Conservation (phyloP, 2,113 vertebrate genomes). For the Mormyrus lacerda region DNA sequence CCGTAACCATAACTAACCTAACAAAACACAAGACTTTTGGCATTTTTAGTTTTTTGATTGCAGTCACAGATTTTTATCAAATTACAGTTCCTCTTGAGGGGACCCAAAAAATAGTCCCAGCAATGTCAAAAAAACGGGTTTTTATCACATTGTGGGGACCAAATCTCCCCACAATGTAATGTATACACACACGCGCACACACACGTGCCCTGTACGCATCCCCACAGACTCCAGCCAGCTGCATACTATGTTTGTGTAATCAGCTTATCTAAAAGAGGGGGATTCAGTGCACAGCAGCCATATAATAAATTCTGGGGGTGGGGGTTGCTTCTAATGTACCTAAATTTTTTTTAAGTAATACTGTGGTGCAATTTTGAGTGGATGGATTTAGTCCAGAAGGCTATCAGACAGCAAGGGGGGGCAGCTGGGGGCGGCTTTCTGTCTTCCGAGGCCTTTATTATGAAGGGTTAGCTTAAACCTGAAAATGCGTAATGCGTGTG, state of each 20-base stretch:
- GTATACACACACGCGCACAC: constrained; percentile 22
- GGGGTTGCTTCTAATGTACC: constrained; percentile 44
- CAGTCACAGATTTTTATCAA: no score
- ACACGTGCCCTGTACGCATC: background rate
- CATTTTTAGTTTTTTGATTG: no score
- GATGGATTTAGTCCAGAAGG: constrained; percentile 61
- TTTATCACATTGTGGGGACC: no score
- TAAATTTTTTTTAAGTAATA: constrained; percentile 62
- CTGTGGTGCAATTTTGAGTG: constrained; percentile 49
- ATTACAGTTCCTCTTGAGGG: no score
- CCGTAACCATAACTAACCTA: no score
- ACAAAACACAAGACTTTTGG: no score
- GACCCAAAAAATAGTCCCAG: no score
- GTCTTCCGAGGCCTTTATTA: constrained; percentile 3
- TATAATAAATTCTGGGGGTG: constrained; percentile 56
- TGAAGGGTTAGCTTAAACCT: constrained; percentile 39
- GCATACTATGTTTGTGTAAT: constrained; percentile 72
- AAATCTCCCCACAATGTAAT: no score
- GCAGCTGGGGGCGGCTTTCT: background rate
- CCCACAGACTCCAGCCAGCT: constrained; percentile 25
- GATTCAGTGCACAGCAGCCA: constrained; percentile 29
- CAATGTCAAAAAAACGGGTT: no score
- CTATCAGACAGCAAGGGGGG: background rate
- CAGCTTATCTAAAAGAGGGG: constrained; percentile 56
- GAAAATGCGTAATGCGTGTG: constrained; percentile 50